These are phyloP conservation scores for Solea solea DNA, from an alignment of 2,113 vertebrate genomes.

Conservation along the genomic window DNA sequence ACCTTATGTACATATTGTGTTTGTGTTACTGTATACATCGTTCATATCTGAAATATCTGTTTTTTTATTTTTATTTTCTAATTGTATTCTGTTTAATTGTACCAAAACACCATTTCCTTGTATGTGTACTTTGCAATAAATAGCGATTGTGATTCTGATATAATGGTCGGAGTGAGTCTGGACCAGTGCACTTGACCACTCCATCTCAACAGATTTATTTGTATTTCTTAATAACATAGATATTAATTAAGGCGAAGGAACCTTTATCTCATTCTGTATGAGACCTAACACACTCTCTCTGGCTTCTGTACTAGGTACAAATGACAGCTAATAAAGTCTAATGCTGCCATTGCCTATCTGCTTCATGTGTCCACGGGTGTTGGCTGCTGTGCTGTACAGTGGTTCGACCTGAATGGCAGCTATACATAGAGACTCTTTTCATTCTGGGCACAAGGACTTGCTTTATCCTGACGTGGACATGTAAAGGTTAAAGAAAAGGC, in stretches of 20 bases:
- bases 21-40: too few relatives aligned
- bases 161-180: not conserved
- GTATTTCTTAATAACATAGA: not conserved
- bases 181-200: not conserved
- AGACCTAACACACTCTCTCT: not conserved
- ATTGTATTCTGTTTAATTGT: too few relatives aligned
- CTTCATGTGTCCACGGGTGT: conserved; percentile 34
- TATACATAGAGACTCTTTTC: conserved; percentile 52
- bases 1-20: too few relatives aligned
- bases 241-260: not conserved
- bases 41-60: too few relatives aligned
- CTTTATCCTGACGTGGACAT: not conserved
- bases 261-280: not conserved
- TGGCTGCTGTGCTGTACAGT: conserved; percentile 14
- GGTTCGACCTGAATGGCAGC: conserved; percentile 34
- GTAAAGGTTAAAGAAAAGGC: not conserved
- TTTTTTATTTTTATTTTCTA: too few relatives aligned
- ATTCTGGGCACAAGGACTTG: conserved; percentile 21
- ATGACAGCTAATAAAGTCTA: too few relatives aligned
- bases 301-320: too few relatives aligned
- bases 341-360: too few relatives aligned
- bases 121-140: too few relatives aligned
- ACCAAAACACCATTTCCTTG: too few relatives aligned
- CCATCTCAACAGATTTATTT: not conserved
- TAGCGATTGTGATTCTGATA: too few relatives aligned